Evolutionary conservation across 2,113 vertebrate species (phyloP), one percentile per base, ranked within the genome.

Genomic region (Spea multiplicata): DNA sequence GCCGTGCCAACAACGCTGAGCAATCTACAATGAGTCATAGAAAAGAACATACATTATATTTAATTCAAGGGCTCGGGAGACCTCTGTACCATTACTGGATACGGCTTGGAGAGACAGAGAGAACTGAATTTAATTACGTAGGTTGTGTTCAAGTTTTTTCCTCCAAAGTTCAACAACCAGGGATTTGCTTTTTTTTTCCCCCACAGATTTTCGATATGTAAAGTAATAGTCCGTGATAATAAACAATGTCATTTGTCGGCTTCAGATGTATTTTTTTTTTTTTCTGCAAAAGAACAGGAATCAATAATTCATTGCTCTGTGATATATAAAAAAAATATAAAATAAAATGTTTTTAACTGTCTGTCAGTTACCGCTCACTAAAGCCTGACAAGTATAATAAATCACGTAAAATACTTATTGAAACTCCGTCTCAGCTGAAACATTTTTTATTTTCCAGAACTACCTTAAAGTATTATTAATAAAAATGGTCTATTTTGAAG

Each of bases 241-340:
- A 83, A 86, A 48, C 64, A 83, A 70, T 76, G 80, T 80, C 80
- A 68, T 80, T 0, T 73, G 4, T 82, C 81, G 86, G 50, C 81
- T 50, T 66, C 65, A 81, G 3, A n/a, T n/a, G n/a, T 80, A 82
- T 81, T 81, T 64, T 30, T 30, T 30, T 30, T 30, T 30, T 30
- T 30, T 30, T 30, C 50, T 44, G 44, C 57, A 52, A 74, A 49
- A 80, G 48, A 86, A 57, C 44, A 71, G 49, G 57, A 71, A 85
- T 81, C 82, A 87, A 84, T 90, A 87, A 89, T 87, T 88, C 75
- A 85, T 64, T 57, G 82, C 76, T 82, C 74, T 76, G 46, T 76
- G 82, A 86, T 87, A 87, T 78, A 73, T 85, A 85, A 87, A 85
- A 30, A 30, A 30, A 30, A n/a, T n/a, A n/a, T n/a, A n/a, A n/a